Percentiles rank a stretch among this genome's conserved stretches.
Conservation (phyloP, 1,140 invertebrate species). For the Sarcophaga peregrina region DNA sequence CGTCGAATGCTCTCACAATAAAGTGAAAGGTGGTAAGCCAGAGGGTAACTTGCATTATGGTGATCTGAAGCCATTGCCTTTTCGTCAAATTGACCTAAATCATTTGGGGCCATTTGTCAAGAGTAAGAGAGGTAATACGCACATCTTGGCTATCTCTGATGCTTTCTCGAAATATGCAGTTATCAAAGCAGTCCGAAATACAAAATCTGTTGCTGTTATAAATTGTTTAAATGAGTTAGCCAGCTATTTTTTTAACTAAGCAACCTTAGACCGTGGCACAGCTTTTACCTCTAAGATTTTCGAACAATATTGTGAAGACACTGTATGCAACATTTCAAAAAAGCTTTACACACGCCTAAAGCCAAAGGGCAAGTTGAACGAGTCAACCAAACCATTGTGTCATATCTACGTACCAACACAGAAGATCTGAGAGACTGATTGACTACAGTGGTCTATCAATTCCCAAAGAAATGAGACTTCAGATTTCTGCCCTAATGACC, state of each 20-base stretch:
- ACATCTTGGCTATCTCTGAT: slow-evolving; percentile 22
- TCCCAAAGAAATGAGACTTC: slow-evolving; percentile 23
- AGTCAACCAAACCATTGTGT: slow-evolving; percentile 46
- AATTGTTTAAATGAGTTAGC: slow-evolving; percentile 41
- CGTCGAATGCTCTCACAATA: slow-evolving; percentile 38
- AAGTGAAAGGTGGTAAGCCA: slow-evolving; percentile 11
- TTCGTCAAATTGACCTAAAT: slow-evolving; percentile 17
- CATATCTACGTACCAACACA: not conserved
- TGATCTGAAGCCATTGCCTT: slow-evolving; percentile 22
- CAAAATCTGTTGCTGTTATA: slow-evolving; percentile 47
- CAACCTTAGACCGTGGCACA: slow-evolving; percentile 57
- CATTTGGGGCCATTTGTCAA: slow-evolving; percentile 37
- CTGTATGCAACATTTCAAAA: slow-evolving; percentile 54
- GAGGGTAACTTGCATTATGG: not conserved
- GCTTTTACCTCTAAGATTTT: slow-evolving; percentile 56
- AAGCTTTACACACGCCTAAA: slow-evolving; percentile 55
- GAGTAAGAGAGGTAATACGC: not conserved
- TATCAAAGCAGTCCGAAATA: slow-evolving; percentile 48
- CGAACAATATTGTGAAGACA: slow-evolving; percentile 49
- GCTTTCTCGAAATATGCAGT: slow-evolving; percentile 39
- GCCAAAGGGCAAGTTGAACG: slow-evolving; percentile 53
- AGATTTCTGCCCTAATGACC: slow-evolving; percentile 38
- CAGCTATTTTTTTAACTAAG: slow-evolving; percentile 41
- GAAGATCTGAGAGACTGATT: slow-evolving; percentile 32
- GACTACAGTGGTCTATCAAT: slow-evolving; percentile 30